Evolutionary conservation across 2,113 vertebrate species (phyloP).

Genomic region (Larimichthys crocea): DNA sequence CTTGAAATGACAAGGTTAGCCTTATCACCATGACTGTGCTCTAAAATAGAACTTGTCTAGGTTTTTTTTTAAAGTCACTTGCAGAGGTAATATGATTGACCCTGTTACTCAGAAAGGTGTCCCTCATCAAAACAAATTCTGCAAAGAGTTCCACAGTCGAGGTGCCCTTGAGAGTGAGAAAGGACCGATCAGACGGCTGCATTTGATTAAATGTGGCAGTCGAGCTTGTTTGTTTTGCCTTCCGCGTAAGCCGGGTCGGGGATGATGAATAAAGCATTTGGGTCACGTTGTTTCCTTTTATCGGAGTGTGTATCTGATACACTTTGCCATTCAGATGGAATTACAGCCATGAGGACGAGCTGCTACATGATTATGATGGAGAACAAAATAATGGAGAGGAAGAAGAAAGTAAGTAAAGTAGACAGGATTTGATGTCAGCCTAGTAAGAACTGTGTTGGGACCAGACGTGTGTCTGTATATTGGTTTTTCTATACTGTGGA

Average conservation of each 20-base stretch:
- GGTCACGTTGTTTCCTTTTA: constrained; percentile 56
- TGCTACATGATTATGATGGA: constrained; percentile 17
- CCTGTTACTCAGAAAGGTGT: constrained; percentile 52
- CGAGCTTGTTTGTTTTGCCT: constrained; percentile 66
- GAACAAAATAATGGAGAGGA: background rate
- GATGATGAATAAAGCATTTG: constrained; percentile 68
- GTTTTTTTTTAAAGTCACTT: constrained; percentile 21
- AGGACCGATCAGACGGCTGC: constrained; percentile 24
- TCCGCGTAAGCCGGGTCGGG: constrained; percentile 32
- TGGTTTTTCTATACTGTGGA: background rate
- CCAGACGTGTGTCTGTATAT: background rate
- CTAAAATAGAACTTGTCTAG: constrained; percentile 22
- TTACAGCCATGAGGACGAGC: constrained; percentile 3
- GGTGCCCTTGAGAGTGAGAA: constrained; percentile 65
- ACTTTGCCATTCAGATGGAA: constrained; percentile 56
- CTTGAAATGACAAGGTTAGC: constrained; percentile 42
- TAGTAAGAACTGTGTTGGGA: background rate
- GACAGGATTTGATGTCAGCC: constrained; percentile 21
- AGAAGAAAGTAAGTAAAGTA: background rate
- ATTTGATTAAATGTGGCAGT: constrained; percentile 69
- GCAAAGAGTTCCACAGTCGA: constrained; percentile 43
- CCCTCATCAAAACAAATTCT: constrained; percentile 46
- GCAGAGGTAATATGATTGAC: constrained; percentile 48
- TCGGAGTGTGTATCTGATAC: constrained; percentile 46
- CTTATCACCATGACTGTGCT: constrained; percentile 20